Evolutionary conservation across 2,113 vertebrate species (phyloP), one percentile per base, ranked within the genome.

Genomic region (Electrona antarctica): DNA sequence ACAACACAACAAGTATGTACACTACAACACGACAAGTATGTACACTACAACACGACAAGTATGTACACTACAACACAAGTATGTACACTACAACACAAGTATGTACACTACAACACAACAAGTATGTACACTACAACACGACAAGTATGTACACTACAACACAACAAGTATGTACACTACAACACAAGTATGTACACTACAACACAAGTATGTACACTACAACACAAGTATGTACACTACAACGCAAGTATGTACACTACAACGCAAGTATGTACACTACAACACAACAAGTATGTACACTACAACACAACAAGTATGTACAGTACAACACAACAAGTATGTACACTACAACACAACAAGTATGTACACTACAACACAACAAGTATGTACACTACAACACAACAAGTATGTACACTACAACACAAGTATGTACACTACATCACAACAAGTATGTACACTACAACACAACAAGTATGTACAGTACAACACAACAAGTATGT

Each of bases 361-460:
- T 99, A 87, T 76, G 96, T 95, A 84, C 69, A 61, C 21, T 50
- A 47, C 33, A 41, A 6, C 33, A n/a, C n/a, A n/a, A n/a, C 98
- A 54, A 99, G 98, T 99, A 87, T 76, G 96, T 95, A 84, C 69
- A 61, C 21, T 50, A 47, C 33, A 41, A 6, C 33, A n/a, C n/a
- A n/a, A n/a, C 98, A 54, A 99, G 98, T 99, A 87, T 76, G 96
- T 95, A 84, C 69, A 61, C 21, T 50, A 47, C 33, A 41, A 6
- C 33, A n/a, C n/a, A n/a, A n/a, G n/a, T n/a, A n/a, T n/a, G n/a
- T n/a, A n/a, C n/a, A n/a, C n/a, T n/a, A n/a, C n/a, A n/a, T n/a
- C n/a, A n/a, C n/a, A n/a, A n/a, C 98, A 54, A 99, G 98, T 99
- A 87, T 76, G 96, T 95, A 84, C 69, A 61, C 21, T 50, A 47